These are phyloP conservation scores for Hoplodrina blanda DNA, from an alignment of 2,888 invertebrate genomes.

Conservation along the genomic window DNA sequence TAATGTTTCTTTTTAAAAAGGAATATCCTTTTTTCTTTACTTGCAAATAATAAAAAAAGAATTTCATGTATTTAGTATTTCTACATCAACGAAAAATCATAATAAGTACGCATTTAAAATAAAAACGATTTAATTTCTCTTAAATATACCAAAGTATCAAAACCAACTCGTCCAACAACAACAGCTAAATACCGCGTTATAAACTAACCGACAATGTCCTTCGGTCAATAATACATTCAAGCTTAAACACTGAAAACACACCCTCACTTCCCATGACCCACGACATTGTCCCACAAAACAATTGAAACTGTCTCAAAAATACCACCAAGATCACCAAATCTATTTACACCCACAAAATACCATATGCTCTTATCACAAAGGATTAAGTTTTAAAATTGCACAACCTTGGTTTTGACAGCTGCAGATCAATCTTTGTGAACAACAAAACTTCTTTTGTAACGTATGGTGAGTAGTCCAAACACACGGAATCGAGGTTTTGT, in stretches of 20 bases:
- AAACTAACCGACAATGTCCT: conserved; percentile 81
- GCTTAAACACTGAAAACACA: conserved; percentile 71
- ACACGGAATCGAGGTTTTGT: conserved; percentile 73
- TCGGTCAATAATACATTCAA: conserved; percentile 81
- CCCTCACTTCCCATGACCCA: conserved; percentile 84
- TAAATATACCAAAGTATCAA: conserved; percentile 73
- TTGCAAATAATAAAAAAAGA: no score
- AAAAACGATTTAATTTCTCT: background rate
- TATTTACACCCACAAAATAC: conserved; percentile 19
- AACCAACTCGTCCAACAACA: conserved; percentile 42
- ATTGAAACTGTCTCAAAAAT: conserved; percentile 81
- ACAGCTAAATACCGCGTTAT: conserved; percentile 85
- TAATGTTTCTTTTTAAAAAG: background rate
- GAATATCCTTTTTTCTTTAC: no score
- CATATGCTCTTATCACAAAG: conserved; percentile 35
- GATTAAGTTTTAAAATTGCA: conserved; percentile 58
- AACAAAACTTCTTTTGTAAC: conserved; percentile 68
- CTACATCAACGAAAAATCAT: no score
- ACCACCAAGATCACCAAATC: conserved; percentile 65
- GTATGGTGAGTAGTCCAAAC: conserved; percentile 78
- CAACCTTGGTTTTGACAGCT: background rate
- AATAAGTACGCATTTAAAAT: no score
- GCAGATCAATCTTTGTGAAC: conserved; percentile 51
- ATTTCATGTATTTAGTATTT: no score
- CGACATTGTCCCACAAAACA: conserved; percentile 74